phyloP scores from a whole-genome alignment of 2,888 invertebrate genomes.

The Toxonevra muliebris region DNA sequence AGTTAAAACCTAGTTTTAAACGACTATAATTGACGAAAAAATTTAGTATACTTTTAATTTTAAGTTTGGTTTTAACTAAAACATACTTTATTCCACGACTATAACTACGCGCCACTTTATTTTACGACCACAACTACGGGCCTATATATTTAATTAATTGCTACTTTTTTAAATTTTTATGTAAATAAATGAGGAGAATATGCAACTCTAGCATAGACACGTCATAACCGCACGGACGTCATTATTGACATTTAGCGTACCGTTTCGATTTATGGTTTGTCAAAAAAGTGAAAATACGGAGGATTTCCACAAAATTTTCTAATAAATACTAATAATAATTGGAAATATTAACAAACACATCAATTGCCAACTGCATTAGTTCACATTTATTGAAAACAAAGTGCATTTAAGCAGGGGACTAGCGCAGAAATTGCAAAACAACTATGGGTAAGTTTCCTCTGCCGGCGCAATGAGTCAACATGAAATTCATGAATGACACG shows the following conservation, averaged over 20 bases:
- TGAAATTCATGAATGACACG: not conserved
- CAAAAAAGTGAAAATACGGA: conserved; percentile 37
- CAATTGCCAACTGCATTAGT: conserved; percentile 2
- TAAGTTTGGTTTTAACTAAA: too few relatives aligned
- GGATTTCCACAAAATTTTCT: conserved; percentile 39
- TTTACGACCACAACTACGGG: too few relatives aligned
- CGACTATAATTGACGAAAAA: too few relatives aligned
- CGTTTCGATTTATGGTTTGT: conserved; percentile 36
- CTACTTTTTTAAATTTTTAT: too few relatives aligned
- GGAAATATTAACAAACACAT: conserved; percentile 12
- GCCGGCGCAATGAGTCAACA: conserved; percentile 1
- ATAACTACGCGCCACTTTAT: too few relatives aligned
- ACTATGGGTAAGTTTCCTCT: conserved; percentile 19
- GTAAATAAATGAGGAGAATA: too few relatives aligned
- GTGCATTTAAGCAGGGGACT: conserved; percentile 23
- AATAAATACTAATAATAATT: conserved; percentile 32
- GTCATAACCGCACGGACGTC: conserved; percentile 39
- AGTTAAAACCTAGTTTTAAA: too few relatives aligned
- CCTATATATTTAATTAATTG: too few relatives aligned
- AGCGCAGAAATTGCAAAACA: not conserved
- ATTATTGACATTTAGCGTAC: conserved; percentile 38
- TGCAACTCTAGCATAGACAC: conserved; percentile 34
- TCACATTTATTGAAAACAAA: conserved; percentile 12
- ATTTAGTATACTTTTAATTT: too few relatives aligned
- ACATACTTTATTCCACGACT: too few relatives aligned